A percentile compares a stretch with the other conserved stretches of the same genome.
phyloP scores from a whole-genome alignment of 2,888 invertebrate species.

The Cryptus viduatorius region DNA sequence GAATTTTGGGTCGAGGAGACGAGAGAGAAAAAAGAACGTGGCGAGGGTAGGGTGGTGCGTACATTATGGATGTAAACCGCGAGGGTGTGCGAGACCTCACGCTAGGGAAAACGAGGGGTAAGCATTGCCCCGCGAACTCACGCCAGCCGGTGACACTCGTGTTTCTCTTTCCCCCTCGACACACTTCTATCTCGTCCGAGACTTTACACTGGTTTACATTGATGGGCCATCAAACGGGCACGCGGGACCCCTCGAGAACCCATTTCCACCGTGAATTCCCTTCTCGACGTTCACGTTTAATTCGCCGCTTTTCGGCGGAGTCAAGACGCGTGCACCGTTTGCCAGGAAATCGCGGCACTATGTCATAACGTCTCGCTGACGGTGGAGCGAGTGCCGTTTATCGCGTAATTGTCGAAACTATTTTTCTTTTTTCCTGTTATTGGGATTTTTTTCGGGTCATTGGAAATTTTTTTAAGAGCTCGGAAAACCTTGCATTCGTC shows the following conservation, averaged over 20 bases:
- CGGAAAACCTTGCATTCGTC: slow-evolving; percentile 24
- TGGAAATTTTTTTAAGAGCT: neutral
- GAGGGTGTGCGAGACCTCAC: slow-evolving; percentile 51
- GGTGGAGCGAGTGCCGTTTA: slow-evolving; percentile 10
- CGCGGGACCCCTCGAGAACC: slow-evolving; percentile 76
- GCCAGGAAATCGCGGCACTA: slow-evolving; percentile 29
- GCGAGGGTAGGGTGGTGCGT: slow-evolving; percentile 32
- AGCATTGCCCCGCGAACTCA: slow-evolving; percentile 57
- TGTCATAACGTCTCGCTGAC: slow-evolving; percentile 41
- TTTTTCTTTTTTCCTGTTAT: neutral
- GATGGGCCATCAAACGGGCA: slow-evolving; percentile 80
- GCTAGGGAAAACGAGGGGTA: slow-evolving; percentile 62
- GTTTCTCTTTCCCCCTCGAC: slow-evolving; percentile 25
- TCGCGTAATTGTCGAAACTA: slow-evolving; percentile 39
- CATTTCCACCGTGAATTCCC: slow-evolving; percentile 73
- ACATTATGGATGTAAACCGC: slow-evolving; percentile 67
- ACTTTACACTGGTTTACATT: slow-evolving; percentile 81
- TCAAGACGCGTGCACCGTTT: slow-evolving; percentile 3
- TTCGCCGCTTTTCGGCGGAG: slow-evolving; percentile 19
- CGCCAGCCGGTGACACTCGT: slow-evolving; percentile 66
- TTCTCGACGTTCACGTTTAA: slow-evolving; percentile 41
- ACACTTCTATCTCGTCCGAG: slow-evolving; percentile 63
- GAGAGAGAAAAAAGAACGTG: slow-evolving; percentile 9
- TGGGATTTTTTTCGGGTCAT: neutral
- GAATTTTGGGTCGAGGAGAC: slow-evolving; percentile 14